Percentiles rank a stretch among this genome's conserved stretches.
phyloP scores from a whole-genome alignment of 2,888 invertebrate species.

The Chironomus tentans region DNA sequence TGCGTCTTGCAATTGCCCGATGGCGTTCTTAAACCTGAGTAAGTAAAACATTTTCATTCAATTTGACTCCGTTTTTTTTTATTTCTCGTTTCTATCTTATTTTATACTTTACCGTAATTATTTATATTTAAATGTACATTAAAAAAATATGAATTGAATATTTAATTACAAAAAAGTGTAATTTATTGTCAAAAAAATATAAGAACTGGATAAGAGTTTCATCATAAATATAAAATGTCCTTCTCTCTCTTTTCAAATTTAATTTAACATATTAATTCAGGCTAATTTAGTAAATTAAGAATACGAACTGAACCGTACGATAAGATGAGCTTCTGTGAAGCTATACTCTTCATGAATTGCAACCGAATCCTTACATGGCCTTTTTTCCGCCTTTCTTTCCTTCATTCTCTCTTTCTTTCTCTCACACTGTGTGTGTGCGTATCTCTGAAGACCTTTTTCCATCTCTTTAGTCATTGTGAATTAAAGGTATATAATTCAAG shows the following conservation, averaged over 20 bases:
- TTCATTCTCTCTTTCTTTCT: no score
- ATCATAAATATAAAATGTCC: not conserved
- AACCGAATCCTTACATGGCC: no score
- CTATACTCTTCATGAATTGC: no score
- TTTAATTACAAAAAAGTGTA: not conserved
- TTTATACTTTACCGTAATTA: not conserved
- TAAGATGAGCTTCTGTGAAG: no score
- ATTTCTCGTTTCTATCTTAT: not conserved
- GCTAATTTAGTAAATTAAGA: not conserved
- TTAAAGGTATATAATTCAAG: not conserved
- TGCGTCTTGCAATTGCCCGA: conserved; percentile 73
- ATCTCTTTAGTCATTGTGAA: not conserved
- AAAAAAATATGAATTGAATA: not conserved
- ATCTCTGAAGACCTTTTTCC: not conserved
- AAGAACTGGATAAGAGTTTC: no score
- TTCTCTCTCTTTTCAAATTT: not conserved
- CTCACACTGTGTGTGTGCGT: no score
- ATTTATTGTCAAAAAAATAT: not conserved
- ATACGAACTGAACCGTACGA: not conserved
- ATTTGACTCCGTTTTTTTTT: not conserved
- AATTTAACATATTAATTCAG: conserved; percentile 1
- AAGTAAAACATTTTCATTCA: conserved; percentile 44
- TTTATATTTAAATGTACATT: not conserved
- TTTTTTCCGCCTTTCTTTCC: no score
- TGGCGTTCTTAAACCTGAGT: conserved; percentile 64